Conservation (phyloP, 2,888 invertebrate genomes). For the Rhagonycha fulva region DNA sequence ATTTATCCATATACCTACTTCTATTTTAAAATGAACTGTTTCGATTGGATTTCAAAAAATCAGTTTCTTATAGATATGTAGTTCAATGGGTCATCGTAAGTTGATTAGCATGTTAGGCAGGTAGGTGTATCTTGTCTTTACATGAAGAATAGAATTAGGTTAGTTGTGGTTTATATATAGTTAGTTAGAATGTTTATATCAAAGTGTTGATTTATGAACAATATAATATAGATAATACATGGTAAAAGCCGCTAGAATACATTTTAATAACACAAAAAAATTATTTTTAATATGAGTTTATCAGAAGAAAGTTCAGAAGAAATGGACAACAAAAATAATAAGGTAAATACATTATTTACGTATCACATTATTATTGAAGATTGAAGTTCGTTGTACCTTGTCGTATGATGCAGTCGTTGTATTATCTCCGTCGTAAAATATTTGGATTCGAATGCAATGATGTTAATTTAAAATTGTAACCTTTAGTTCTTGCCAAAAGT, state of each 20-base stretch:
- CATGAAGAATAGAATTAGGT: neutral
- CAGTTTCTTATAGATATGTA: neutral
- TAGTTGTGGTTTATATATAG: neutral
- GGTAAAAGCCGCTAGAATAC: neutral
- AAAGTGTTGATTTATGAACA: neutral
- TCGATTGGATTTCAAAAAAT: neutral
- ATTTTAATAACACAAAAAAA: neutral
- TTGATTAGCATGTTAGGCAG: neutral
- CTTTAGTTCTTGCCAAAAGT: neutral
- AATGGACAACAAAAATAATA: neutral
- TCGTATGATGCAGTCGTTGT: neutral
- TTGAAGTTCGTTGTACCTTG: neutral
- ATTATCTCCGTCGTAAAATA: neutral
- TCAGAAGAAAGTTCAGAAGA: neutral
- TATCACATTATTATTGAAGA: neutral
- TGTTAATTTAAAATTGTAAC: neutral
- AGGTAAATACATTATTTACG: neutral
- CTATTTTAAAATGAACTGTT: no score
- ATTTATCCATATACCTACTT: no score
- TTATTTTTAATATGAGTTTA: neutral
- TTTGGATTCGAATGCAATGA: neutral
- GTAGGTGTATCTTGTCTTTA: neutral
- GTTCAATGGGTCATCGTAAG: neutral
- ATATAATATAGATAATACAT: neutral
- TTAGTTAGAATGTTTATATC: neutral